A percentile compares a stretch with the other conserved stretches of the same genome.
phyloP scores from a whole-genome alignment of 2,113 vertebrate species.

The Leptocoma aspasia region DNA sequence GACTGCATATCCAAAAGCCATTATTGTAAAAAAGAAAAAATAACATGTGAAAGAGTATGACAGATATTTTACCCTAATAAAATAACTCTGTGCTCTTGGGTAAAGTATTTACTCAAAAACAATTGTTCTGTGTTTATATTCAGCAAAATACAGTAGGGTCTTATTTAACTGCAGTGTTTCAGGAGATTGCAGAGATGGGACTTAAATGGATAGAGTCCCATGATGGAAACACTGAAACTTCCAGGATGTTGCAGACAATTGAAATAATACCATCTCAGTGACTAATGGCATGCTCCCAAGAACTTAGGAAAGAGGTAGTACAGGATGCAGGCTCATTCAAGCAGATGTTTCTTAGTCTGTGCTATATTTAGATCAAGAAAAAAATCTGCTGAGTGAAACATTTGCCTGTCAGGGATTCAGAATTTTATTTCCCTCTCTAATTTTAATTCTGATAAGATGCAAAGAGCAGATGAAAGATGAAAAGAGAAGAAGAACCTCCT shows the following conservation, averaged over 20 bases:
- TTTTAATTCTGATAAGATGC: conserved; percentile 22
- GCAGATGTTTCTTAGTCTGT: conserved; percentile 48
- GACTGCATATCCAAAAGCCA: background rate
- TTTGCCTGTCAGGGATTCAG: conserved; percentile 24
- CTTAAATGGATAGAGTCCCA: background rate
- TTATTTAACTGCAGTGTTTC: background rate
- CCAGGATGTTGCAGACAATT: conserved; percentile 55
- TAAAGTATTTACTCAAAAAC: background rate
- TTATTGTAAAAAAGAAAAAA: background rate
- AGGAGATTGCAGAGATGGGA: background rate
- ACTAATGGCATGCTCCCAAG: conserved; percentile 43
- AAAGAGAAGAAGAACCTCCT: background rate
- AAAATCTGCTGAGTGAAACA: conserved; percentile 8
- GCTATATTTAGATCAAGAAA: conserved; percentile 46
- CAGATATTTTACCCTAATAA: background rate
- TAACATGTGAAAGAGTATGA: background rate
- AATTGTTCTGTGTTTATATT: background rate
- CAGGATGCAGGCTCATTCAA: conserved; percentile 23
- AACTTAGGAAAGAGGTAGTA: conserved; percentile 51
- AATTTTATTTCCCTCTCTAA: background rate
- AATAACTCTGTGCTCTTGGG: background rate
- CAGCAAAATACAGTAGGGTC: background rate
- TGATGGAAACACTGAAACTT: background rate
- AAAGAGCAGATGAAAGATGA: conserved; percentile 18
- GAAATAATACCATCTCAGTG: conserved; percentile 40